phyloP scores from a whole-genome alignment of 1,140 invertebrate species.

The Pinna nobilis region DNA sequence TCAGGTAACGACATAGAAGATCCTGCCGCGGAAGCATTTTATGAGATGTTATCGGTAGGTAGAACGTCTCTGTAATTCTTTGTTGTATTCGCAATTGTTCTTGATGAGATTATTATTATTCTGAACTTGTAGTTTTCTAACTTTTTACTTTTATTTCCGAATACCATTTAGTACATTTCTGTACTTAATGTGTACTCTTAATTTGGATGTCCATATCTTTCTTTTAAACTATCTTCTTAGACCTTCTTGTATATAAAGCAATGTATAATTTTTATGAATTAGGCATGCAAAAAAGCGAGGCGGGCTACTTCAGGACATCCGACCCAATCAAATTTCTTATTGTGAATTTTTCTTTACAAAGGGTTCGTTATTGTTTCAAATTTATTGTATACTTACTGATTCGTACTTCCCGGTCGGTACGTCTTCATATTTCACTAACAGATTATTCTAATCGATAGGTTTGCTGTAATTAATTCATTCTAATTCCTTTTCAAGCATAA shows the following conservation, averaged over 20 bases:
- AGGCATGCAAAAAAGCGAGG: no score
- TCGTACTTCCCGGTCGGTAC: no score
- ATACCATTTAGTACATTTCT: neutral
- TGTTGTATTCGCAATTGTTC: neutral
- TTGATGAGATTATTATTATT: neutral
- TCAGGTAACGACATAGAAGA: conserved; percentile 61
- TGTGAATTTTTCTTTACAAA: no score
- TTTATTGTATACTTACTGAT: neutral
- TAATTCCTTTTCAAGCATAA: conserved; percentile 49
- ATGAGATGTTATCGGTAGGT: conserved; percentile 58
- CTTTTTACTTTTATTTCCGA: neutral
- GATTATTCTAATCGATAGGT: neutral
- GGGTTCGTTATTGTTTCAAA: no score
- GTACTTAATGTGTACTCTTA: neutral
- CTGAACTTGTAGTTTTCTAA: neutral
- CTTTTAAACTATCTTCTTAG: no score
- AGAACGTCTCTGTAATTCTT: neutral
- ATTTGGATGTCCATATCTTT: no score
- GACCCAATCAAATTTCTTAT: no score
- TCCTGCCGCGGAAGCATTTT: conserved; percentile 49
- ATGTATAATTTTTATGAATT: no score
- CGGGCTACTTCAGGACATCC: no score
- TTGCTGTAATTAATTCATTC: neutral
- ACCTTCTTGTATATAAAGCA: no score
- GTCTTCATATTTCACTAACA: neutral